Conservation (phyloP, 2,888 invertebrate genomes). For the Stegana nigrithorax region DNA sequence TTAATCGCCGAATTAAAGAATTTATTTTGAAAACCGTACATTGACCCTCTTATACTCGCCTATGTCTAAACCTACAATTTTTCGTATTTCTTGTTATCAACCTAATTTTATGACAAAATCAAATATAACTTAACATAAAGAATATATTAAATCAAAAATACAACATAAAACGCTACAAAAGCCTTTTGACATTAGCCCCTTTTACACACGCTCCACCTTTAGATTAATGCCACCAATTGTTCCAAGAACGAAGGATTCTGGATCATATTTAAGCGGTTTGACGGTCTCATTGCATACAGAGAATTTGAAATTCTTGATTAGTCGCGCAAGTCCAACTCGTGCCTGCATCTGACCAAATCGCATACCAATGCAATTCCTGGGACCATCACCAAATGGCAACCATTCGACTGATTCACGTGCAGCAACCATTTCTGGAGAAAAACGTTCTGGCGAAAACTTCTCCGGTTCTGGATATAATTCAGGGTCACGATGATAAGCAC, state of each 20-base stretch:
- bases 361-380: slow-evolving; percentile 59
- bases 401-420: slow-evolving; percentile 56
- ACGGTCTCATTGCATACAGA: slow-evolving; percentile 32
- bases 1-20: too few species aligned
- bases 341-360: slow-evolving; percentile 57
- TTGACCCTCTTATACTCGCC: too few species aligned
- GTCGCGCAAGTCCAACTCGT: slow-evolving; percentile 43
- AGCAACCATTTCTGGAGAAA: slow-evolving; percentile 70
- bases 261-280: slow-evolving; percentile 36
- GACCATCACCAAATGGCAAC: slow-evolving; percentile 64
- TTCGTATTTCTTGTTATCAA: too few species aligned
- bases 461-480: slow-evolving; percentile 73
- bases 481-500: slow-evolving; percentile 72
- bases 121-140: too few species aligned
- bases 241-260: slow-evolving; percentile 35
- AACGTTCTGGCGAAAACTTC: slow-evolving; percentile 73
- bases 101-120: too few species aligned
- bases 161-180: too few species aligned
- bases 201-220: slow-evolving; percentile 3
- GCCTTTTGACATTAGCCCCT: too few species aligned
- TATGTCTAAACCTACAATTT: too few species aligned
- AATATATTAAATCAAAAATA: too few species aligned
- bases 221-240: slow-evolving; percentile 38
- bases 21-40: too few species aligned
- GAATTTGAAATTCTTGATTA: slow-evolving; percentile 45